A percentile compares a stretch with the other conserved stretches of the same genome.
Conservation (phyloP, 1,140 invertebrate genomes). For the Micrasema minimum region DNA sequence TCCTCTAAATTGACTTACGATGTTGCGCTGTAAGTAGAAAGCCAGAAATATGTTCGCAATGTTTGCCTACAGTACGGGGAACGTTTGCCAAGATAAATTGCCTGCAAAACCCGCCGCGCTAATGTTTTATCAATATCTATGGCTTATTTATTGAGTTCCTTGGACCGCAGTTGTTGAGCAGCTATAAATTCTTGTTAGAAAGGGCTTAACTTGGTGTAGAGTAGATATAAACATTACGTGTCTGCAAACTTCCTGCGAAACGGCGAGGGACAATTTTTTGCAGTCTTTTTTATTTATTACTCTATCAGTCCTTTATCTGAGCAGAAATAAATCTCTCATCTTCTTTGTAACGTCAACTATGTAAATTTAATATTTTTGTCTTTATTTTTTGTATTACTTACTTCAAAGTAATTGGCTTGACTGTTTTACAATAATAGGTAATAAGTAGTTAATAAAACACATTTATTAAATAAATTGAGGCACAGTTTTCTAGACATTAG, state of each 20-base stretch:
- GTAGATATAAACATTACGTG: constrained; percentile 24
- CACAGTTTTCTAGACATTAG: no score
- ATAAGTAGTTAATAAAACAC: no score
- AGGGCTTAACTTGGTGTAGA: constrained; percentile 9
- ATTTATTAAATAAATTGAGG: no score
- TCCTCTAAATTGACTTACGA: constrained; percentile 17
- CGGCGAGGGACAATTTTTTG: no score
- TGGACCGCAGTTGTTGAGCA: neutral
- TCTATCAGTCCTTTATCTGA: no score
- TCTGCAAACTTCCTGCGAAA: constrained; percentile 10
- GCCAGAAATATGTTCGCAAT: constrained; percentile 11
- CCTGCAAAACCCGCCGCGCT: neutral
- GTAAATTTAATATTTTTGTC: no score
- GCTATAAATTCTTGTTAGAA: constrained; percentile 24
- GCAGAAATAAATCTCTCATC: no score
- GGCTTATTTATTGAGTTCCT: constrained; percentile 26
- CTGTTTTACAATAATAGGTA: no score
- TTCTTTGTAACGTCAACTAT: no score
- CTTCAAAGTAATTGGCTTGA: no score
- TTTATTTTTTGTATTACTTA: no score
- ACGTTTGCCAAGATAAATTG: constrained; percentile 10
- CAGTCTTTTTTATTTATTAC: no score
- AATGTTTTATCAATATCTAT: constrained; percentile 18
- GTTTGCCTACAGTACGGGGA: constrained; percentile 1
- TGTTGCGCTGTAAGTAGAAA: constrained; percentile 2